Base-by-base conservation (phyloP, 1,140 invertebrate genomes). In the Goniozus legneri region DNA sequence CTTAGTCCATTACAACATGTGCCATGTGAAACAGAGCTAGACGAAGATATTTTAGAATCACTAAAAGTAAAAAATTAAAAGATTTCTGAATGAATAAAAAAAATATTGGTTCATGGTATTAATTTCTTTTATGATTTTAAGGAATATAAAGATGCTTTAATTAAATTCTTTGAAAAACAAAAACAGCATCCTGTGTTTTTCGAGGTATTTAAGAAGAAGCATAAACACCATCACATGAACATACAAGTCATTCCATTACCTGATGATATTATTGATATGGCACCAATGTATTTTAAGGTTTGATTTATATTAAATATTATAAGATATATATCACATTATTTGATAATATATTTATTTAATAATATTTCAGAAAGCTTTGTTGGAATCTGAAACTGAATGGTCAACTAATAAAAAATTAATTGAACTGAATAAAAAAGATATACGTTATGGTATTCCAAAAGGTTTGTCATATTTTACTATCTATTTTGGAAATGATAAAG, bases 341-440 rank as follows among this genome's bases (percentile, higher is more conserved):
- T 10, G 3, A 4, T 38, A 33, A 31, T 12, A 46, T 14, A 33
- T 27, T 12, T 18, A 49, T 18, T 10, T 52, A 8, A 42, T 56
- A 46, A 49, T 54, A 44, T 64, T 73, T 13, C 53, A 88, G 82
- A 98, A 98, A 85, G 95, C 94, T 0, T 84, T 98, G 36, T 76
- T 91, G 59, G 95, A 98, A 72, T 94, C 89, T 54, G 95, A 97
- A 76, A 83, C 81, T 18, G 94, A 97, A 77, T 98, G 95, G 95
- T 82, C 90, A 10, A 85, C 86, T 52, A 98, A 98, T 69, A 95
- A 94, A 64, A 98, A 98, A 79, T 71, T 98, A n/a, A 80, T 98
- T 1, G 87, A 93, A 50, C 73, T 97, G 18, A 84, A 80, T 34
- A 72, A 68, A 14, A 85, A 84, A 67, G 84, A 89, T 74, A 78